Base-by-base conservation (phyloP, 1,140 invertebrate genomes). In the Ylistrum balloti region DNA sequence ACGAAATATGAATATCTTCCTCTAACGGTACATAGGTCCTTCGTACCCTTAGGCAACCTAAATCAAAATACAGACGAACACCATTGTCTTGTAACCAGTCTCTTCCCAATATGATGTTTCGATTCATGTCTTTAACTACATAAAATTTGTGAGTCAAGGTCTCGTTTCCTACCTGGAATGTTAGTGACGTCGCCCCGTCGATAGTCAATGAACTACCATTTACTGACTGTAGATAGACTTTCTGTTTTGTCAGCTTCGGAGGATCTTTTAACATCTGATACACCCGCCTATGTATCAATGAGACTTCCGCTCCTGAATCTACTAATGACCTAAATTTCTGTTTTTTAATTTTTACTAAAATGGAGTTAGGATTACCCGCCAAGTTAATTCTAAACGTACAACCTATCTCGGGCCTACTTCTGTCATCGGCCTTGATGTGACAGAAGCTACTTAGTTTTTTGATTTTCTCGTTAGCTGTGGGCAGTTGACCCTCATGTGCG, bases 141-240 rank as follows among this genome's bases (percentile, higher is more conserved):
- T 9, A 48, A 22, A 48, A 48, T 2, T 48, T 48, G 20, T 48
- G 45, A 17, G 11, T 48, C 22, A 88, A 22, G 33, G 22, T 86
- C 48, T 33, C 15, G 34, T 45, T 35, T 28, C 45, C 56, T 33
- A 91, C 90, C 33, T 91, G 38, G 38, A 92, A 92, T 85, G 33
- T 33, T 22, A 92, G 34, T 13, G 89, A 32, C 13, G 86, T 34
- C 10, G 35, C 32, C 22, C 90, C 90, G 20, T 89, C 22, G 17
- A 88, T n/a, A n/a, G 3, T 11, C n/a, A 92, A 33, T 33, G 56
- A n/a, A 17, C 56, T 15, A n/a, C 89, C 91, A 33, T 74, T 91
- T 28, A 91, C 88, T 10, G 86, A 56, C 89, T 93, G 88, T 32
- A 92, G 45, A 35, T 22, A 32, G 3, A 45, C 35, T 45, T 88